Percentiles rank a stretch among this genome's conserved stretches.
Evolutionary conservation across 2,113 vertebrate species (phyloP).

Genomic region (Indicator indicator): DNA sequence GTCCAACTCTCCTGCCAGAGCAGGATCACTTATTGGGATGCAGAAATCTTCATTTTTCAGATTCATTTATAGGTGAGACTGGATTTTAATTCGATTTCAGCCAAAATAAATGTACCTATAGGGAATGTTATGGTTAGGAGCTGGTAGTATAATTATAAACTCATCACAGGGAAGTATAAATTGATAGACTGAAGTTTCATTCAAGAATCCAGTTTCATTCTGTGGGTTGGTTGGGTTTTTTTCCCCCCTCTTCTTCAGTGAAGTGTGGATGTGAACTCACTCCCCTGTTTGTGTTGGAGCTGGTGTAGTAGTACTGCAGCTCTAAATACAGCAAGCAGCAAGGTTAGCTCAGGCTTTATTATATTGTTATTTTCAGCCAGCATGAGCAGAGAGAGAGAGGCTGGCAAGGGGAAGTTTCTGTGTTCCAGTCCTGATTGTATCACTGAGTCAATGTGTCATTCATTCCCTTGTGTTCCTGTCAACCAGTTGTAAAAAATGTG

Average conservation of each 20-base stretch:
- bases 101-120: not conserved
- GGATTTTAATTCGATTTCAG: not conserved
- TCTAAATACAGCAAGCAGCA: slow-evolving; percentile 29
- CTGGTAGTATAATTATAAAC: no score
- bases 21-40: no score
- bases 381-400: slow-evolving; percentile 9
- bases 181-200: not conserved
- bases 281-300: not conserved
- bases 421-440: slow-evolving; percentile 62
- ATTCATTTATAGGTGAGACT: not conserved
- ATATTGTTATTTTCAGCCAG: slow-evolving; percentile 45
- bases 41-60: no score
- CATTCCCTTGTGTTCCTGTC: slow-evolving; percentile 69
- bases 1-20: no score
- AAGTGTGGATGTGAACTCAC: not conserved
- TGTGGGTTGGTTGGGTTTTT: not conserved
- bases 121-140: no score
- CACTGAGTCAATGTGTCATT: slow-evolving; percentile 68
- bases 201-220: not conserved
- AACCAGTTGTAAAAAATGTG: slow-evolving; percentile 68
- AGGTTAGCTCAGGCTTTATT: slow-evolving; percentile 44
- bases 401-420: slow-evolving; percentile 35
- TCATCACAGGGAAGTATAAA: not conserved
- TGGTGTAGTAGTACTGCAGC: not conserved
- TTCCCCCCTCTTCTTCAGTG: not conserved